Conservation (phyloP, 2,888 invertebrate genomes). For the Iselma pallidipennis region DNA sequence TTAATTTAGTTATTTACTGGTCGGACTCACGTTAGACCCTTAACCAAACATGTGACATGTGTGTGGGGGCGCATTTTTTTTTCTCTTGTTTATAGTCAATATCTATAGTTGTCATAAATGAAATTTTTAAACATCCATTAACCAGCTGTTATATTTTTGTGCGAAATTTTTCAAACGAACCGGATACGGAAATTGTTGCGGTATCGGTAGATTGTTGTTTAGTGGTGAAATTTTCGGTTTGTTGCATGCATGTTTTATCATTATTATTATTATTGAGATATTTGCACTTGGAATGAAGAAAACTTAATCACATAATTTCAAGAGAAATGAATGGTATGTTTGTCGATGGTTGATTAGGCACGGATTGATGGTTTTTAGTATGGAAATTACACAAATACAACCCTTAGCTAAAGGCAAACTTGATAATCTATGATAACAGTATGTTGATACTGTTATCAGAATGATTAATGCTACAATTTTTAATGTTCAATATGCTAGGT, state of each 20-base stretch:
- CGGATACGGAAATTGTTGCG: constrained; percentile 20
- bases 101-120: constrained; percentile 35
- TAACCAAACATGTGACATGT: constrained; percentile 30
- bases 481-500: too few species aligned
- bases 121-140: constrained; percentile 24
- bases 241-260: not conserved
- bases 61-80: constrained; percentile 25
- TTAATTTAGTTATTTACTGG: constrained; percentile 49
- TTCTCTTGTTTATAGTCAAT: constrained; percentile 33
- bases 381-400: constrained; percentile 47
- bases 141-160: not conserved
- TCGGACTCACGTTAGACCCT: constrained; percentile 34
- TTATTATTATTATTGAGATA: not conserved
- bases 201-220: constrained; percentile 10
- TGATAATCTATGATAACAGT: constrained; percentile 43
- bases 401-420: constrained; percentile 35
- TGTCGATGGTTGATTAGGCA: constrained; percentile 41
- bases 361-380: too few species aligned
- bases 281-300: constrained; percentile 15
- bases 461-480: constrained; percentile 23
- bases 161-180: not conserved
- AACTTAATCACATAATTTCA: constrained; percentile 39
- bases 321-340: constrained; percentile 25
- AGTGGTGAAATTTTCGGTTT: constrained; percentile 1
- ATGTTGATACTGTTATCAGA: constrained; percentile 22